These are phyloP conservation scores for Melinaea menophilus DNA, from an alignment of 2,888 invertebrate species.

Conservation along the genomic window DNA sequence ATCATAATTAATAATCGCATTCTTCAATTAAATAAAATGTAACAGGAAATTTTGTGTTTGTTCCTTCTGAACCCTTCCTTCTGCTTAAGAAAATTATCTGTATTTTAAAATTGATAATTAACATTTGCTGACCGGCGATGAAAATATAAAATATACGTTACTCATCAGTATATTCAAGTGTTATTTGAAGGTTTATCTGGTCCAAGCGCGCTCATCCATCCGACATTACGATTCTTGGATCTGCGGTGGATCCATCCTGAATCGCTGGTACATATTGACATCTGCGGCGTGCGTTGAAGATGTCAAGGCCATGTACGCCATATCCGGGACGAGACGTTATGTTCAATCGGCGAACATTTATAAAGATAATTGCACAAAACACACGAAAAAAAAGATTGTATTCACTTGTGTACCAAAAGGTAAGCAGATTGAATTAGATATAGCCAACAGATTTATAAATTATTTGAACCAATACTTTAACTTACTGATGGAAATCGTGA, in stretches of 20 bases:
- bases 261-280: slow-evolving; percentile 31
- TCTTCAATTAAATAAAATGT: too few species aligned
- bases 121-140: too few species aligned
- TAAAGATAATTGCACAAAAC: slow-evolving; percentile 39
- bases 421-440: slow-evolving; percentile 17
- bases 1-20: too few species aligned
- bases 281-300: slow-evolving; percentile 44
- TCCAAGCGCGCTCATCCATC: slow-evolving; percentile 21
- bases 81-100: too few species aligned
- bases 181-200: slow-evolving; percentile 33
- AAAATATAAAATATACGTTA: too few species aligned
- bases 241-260: slow-evolving; percentile 39
- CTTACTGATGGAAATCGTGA: background rate
- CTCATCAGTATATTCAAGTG: background rate
- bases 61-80: too few species aligned
- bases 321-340: slow-evolving; percentile 38
- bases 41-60: too few species aligned
- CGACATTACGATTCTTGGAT: slow-evolving; percentile 35
- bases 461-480: too few species aligned
- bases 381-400: slow-evolving; percentile 45
- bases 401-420: slow-evolving; percentile 44
- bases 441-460: too few species aligned
- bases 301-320: slow-evolving; percentile 35
- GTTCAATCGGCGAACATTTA: slow-evolving; percentile 34
- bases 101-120: too few species aligned